Conservation (phyloP, 1,140 invertebrate species). For the Chrysopa pallens region DNA sequence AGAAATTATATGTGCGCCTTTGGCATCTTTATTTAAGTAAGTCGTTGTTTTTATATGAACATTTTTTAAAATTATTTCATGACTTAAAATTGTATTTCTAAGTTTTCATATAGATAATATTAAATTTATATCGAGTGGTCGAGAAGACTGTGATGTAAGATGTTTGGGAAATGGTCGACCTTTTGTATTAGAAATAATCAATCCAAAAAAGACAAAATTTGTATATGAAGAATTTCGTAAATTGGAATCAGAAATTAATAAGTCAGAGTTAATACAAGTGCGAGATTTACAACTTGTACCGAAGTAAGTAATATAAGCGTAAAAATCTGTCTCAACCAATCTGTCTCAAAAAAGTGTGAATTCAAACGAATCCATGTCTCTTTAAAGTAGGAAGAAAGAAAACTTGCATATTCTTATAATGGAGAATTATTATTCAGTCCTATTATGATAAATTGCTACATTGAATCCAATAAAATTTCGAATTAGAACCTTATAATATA, state of each 20-base stretch:
- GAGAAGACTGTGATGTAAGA: constrained; percentile 82
- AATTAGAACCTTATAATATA: too few relatives aligned
- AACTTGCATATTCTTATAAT: too few relatives aligned
- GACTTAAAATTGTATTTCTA: constrained; percentile 1
- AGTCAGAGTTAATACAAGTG: constrained; percentile 37
- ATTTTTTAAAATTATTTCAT: constrained; percentile 1
- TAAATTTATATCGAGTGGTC: constrained; percentile 74
- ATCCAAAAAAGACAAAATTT: constrained; percentile 40
- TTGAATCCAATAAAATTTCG: too few relatives aligned
- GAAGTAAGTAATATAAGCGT: constrained; percentile 34
- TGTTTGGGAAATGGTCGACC: constrained; percentile 73
- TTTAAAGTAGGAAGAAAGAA: too few relatives aligned
- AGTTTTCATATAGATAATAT: constrained; percentile 20
- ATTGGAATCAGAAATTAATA: constrained; percentile 43
- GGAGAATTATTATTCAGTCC: too few relatives aligned
- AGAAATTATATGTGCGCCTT: constrained; percentile 59
- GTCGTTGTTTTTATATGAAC: constrained; percentile 5
- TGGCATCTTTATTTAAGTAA: constrained; percentile 22
- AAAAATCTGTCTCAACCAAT: too few relatives aligned
- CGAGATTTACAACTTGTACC: constrained; percentile 42
- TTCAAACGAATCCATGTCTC: too few relatives aligned
- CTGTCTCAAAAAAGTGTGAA: too few relatives aligned
- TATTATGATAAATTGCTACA: too few relatives aligned
- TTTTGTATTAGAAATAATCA: constrained; percentile 66
- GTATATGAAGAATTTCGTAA: constrained; percentile 25